Evolutionary conservation across 2,113 vertebrate genomes (phyloP).

Genomic region (Malurus elegans): DNA sequence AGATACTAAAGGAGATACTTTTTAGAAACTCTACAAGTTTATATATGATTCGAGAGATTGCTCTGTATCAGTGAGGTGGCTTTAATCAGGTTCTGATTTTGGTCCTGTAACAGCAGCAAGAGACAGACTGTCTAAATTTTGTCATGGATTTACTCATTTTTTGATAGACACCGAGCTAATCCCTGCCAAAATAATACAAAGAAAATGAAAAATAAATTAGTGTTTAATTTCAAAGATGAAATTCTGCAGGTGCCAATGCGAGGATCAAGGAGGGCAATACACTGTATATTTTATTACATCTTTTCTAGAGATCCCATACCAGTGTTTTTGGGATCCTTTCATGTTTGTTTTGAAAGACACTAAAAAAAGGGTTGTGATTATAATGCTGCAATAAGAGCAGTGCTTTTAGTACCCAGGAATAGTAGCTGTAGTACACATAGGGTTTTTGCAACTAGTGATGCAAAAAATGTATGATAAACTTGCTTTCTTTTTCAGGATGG

Average conservation of each 20-base stretch:
- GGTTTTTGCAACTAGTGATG: background rate
- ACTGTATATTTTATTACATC: background rate
- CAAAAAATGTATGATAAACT: background rate
- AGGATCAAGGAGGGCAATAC: background rate
- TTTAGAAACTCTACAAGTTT: background rate
- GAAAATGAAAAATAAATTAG: background rate
- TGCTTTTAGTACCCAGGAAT: background rate
- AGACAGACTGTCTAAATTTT: background rate
- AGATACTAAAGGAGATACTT: background rate
- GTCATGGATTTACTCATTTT: background rate
- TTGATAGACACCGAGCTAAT: background rate
- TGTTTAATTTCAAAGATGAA: background rate
- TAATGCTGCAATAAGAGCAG: background rate
- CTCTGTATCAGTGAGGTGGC: background rate
- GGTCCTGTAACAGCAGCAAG: background rate
- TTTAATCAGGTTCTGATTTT: background rate
- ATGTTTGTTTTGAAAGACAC: background rate
- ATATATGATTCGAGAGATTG: background rate
- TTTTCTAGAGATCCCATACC: background rate
- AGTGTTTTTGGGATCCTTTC: background rate
- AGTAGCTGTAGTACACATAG: background rate
- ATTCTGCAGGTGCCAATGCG: background rate
- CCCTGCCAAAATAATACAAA: background rate
- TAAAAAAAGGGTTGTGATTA: background rate
- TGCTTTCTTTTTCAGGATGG: slow-evolving; percentile 82